Conservation (phyloP, 2,797 vertebrate species). For the Hydrolagus colliei region DNA sequence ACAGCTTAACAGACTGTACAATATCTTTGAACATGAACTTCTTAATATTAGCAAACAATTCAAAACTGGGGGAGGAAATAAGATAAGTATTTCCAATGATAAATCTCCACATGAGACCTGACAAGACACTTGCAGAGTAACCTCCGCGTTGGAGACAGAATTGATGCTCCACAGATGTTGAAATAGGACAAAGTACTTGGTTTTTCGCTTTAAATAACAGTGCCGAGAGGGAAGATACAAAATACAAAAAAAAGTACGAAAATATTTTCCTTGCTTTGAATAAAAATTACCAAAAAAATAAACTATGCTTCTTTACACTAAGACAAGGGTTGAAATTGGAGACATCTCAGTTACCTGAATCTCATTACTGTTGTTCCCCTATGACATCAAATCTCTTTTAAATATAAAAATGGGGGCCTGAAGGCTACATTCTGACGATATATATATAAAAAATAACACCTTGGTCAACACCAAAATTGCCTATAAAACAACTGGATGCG, state of each 20-base stretch:
- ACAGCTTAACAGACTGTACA: not conserved
- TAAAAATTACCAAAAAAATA: conserved; percentile 28
- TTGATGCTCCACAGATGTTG: no score
- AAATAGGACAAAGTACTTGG: not conserved
- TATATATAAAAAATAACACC: not conserved
- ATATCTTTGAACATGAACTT: not conserved
- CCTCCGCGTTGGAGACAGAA: no score
- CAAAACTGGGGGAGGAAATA: no score
- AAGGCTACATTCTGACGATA: not conserved
- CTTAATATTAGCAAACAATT: no score
- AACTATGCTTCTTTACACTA: conserved; percentile 31
- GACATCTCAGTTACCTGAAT: not conserved
- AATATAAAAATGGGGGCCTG: not conserved
- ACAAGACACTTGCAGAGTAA: no score
- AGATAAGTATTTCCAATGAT: no score
- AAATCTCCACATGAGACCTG: no score
- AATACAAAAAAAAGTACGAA: conserved; percentile 25
- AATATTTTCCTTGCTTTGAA: conserved; percentile 25
- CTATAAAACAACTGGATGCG: not conserved
- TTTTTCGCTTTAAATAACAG: conserved; percentile 14
- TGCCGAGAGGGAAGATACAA: conserved; percentile 15
- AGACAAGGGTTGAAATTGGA: conserved; percentile 19
- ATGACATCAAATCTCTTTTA: not conserved
- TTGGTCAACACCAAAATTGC: conserved; percentile 10
- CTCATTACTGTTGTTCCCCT: conserved; percentile 22